Base-by-base conservation (phyloP, 2,888 invertebrate species). In the Drosophila paracracens region DNA sequence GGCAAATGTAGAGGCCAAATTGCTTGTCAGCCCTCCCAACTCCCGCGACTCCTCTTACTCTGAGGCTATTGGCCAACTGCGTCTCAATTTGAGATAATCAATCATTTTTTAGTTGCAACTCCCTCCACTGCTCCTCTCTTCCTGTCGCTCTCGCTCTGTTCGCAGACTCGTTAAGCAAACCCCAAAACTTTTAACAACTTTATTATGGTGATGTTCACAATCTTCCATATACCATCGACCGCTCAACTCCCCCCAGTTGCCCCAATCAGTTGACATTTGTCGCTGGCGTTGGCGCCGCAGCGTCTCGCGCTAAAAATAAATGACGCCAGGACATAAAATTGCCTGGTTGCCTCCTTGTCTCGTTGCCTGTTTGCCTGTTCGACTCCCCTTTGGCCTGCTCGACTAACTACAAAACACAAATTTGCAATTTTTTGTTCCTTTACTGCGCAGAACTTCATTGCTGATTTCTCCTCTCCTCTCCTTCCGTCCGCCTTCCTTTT, bases 221-320 rank as follows among this genome's bases (percentile, higher is more conserved):
- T 48, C 48, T 69, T 25, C 40, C 29, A 18, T 38, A 21, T 35
- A 21, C 11, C 27, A 25, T 2, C 11, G 27, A 35, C 36, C 35
- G 46, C 31, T 5, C 11, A 33, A 7, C 27, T n/a, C 3, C 59
- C 6, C 13, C 25, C 16, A 4, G 0, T 18, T 33, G 25, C 4
- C 0, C 43, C 13, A 46, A 25, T 46, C 21, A 46, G 33, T 63
- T 58, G 69, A 53, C 62, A 43, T 46, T 70, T 79, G 78, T 68
- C 74, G 74, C 66, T 71, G 76, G 16, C 67, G 25, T 68, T 87
- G 91, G 89, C 88, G 89, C 75, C 88, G 61, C 82, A 46, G 68
- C 73, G 91, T 91, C 88, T 88, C 84, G 77, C 61, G 77, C 75
- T 87, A 83, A 90, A 86, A 81, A 90, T 77, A 85, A 86, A 88